Conservation (phyloP, 2,888 invertebrate genomes). For the Cenopis cana region DNA sequence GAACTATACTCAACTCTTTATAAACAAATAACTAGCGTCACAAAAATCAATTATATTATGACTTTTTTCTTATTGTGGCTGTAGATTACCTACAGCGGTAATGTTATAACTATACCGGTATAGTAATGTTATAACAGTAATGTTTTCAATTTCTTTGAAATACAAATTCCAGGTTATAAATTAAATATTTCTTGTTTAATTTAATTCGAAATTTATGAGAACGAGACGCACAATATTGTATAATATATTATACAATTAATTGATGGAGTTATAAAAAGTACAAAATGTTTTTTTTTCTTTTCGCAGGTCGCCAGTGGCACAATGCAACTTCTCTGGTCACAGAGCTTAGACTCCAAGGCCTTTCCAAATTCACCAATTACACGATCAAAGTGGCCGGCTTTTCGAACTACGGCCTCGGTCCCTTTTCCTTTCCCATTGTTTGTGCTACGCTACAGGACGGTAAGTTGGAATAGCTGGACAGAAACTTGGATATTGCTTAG, state of each 20-base stretch:
- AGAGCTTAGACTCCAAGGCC: slow-evolving; percentile 90
- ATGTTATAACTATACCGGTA: too few species aligned
- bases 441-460: slow-evolving; percentile 94
- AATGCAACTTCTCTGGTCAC: slow-evolving; percentile 88
- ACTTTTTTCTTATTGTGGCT: too few species aligned
- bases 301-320: slow-evolving; percentile 75
- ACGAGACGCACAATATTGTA: too few species aligned
- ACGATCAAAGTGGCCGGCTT: slow-evolving; percentile 94
- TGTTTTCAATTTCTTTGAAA: too few species aligned
- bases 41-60: too few species aligned
- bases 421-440: slow-evolving; percentile 90
- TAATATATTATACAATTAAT: not conserved
- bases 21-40: too few species aligned
- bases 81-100: too few species aligned
- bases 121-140: too few species aligned
- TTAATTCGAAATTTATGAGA: too few species aligned
- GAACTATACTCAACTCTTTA: too few species aligned
- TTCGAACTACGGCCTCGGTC: slow-evolving; percentile 93
- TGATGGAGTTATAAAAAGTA: not conserved
- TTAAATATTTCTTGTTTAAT: too few species aligned
- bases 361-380: slow-evolving; percentile 94
- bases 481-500: slow-evolving; percentile 22
- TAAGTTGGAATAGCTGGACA: slow-evolving; percentile 65
- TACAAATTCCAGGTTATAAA: too few species aligned
- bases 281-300: not conserved